Conservation (phyloP, 1,140 invertebrate species). For the Colletes latitarsis region DNA sequence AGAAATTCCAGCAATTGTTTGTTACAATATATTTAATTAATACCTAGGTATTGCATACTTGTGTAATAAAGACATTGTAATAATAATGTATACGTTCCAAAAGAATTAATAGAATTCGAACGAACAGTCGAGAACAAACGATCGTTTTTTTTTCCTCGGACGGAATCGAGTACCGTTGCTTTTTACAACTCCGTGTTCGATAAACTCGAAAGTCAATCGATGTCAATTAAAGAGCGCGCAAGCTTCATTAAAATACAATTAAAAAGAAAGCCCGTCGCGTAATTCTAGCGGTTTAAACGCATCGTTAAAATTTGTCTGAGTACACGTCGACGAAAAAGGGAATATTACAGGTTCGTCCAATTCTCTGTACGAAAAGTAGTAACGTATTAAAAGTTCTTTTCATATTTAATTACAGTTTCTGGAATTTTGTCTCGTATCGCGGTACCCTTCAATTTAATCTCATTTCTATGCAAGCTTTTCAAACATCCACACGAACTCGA, state of each 20-base stretch:
- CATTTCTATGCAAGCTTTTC: constrained; percentile 35
- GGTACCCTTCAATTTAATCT: constrained; percentile 35
- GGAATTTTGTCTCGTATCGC: constrained; percentile 36
- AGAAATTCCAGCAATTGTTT: too few relatives aligned
- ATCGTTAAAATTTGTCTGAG: constrained; percentile 36
- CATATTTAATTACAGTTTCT: constrained; percentile 41
- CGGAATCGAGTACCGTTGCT: not conserved
- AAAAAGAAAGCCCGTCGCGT: constrained; percentile 18
- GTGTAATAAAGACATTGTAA: too few relatives aligned
- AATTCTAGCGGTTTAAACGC: constrained; percentile 19
- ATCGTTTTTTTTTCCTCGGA: not conserved
- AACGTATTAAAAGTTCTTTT: constrained; percentile 41
- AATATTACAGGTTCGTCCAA: not conserved
- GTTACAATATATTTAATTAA: too few relatives aligned
- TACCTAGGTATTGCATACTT: too few relatives aligned
- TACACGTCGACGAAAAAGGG: not conserved
- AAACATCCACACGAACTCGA: constrained; percentile 6
- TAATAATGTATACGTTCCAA: too few relatives aligned
- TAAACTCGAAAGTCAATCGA: constrained; percentile 35
- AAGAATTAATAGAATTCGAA: not conserved
- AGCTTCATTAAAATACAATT: constrained; percentile 46
- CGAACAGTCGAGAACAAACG: not conserved
- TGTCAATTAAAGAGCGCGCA: constrained; percentile 33
- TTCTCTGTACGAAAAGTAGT: constrained; percentile 6
- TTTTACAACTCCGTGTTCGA: not conserved